Percentiles rank a stretch among this genome's conserved stretches.
phyloP scores from a whole-genome alignment of 2,888 invertebrate species.

The Trachelus stipa region DNA sequence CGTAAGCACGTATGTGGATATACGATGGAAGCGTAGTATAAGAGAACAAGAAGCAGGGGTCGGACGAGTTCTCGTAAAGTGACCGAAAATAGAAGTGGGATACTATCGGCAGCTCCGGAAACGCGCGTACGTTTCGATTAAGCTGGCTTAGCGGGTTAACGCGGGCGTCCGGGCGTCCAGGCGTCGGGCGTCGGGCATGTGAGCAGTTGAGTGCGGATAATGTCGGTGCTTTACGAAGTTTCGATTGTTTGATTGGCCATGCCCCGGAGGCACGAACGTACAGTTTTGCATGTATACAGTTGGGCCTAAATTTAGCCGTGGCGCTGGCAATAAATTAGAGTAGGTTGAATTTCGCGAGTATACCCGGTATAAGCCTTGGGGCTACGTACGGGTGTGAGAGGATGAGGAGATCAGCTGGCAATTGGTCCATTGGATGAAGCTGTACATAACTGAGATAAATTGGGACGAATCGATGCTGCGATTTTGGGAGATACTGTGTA shows the following conservation, averaged over 20 bases:
- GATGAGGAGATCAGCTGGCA: not conserved
- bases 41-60: not conserved
- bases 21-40: not conserved
- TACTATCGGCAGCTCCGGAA: constrained; percentile 20
- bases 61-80: not conserved
- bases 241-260: constrained; percentile 21
- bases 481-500: not conserved
- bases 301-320: constrained; percentile 18
- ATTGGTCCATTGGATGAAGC: not conserved
- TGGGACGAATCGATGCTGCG: not conserved
- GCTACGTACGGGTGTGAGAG: not conserved
- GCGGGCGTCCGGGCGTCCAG: constrained; percentile 2
- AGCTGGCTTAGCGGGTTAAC: constrained; percentile 22
- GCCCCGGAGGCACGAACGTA: constrained; percentile 11
- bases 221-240: constrained; percentile 22
- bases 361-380: not conserved
- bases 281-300: not conserved
- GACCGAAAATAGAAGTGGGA: constrained; percentile 2
- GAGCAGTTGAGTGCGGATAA: constrained; percentile 23
- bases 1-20: not conserved
- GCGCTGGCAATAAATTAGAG: constrained; percentile 12
- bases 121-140: constrained; percentile 21
- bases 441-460: not conserved
- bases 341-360: constrained; percentile 8
- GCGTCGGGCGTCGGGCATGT: constrained; percentile 15